phyloP scores from a whole-genome alignment of 2,113 vertebrate species.

The Aramus guarauna region DNA sequence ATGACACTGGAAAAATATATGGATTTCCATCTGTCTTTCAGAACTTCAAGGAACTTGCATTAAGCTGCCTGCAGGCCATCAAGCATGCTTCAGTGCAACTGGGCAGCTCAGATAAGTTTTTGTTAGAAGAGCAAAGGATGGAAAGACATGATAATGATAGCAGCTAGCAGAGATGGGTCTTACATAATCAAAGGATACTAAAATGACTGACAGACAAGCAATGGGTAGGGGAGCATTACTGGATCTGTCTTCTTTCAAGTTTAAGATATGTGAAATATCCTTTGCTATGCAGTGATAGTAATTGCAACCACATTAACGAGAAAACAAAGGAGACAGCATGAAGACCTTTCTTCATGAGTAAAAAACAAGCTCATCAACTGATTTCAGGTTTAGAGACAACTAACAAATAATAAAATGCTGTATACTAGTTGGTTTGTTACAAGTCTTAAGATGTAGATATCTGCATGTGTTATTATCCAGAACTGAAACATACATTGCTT shows the following conservation, averaged over 20 bases:
- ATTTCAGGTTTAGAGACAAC: background rate
- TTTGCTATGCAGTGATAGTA: background rate
- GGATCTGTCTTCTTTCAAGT: background rate
- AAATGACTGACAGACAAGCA: background rate
- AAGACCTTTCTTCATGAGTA: background rate
- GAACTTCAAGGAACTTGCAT: background rate
- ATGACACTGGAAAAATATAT: background rate
- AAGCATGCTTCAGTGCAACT: background rate
- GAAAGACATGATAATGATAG: background rate
- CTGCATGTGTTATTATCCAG: background rate
- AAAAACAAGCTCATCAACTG: background rate
- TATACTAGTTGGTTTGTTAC: background rate
- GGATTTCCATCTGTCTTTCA: background rate
- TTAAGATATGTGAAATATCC: background rate
- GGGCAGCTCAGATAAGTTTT: background rate
- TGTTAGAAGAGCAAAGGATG: background rate
- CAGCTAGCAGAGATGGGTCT: background rate
- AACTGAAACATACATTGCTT: background rate
- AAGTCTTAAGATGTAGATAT: background rate
- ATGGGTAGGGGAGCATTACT: background rate
- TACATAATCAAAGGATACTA: background rate
- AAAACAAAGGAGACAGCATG: background rate
- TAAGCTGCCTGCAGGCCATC: background rate
- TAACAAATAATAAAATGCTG: background rate
- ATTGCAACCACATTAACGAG: background rate